phyloP scores from a whole-genome alignment of 1,140 invertebrate genomes.

The Stenopsyche tienmushanensis region DNA sequence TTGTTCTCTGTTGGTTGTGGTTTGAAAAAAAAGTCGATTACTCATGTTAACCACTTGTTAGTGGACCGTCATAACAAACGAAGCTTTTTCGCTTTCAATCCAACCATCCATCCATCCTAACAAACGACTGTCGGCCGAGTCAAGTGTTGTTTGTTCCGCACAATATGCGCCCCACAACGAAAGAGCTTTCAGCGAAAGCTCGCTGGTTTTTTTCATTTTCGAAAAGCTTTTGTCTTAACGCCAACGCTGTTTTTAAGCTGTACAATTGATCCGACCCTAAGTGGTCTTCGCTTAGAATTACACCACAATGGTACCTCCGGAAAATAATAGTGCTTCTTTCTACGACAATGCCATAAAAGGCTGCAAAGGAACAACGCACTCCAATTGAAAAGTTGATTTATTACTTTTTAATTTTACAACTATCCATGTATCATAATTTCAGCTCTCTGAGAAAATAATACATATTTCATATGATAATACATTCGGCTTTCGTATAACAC shows the following conservation, averaged over 20 bases:
- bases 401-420: too few species aligned
- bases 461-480: too few species aligned
- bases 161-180: slow-evolving; percentile 28
- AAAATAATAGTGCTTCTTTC: not conserved
- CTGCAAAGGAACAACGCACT: not conserved
- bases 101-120: slow-evolving; percentile 17
- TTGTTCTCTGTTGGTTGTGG: not conserved
- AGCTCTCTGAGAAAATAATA: too few species aligned
- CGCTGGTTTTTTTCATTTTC: slow-evolving; percentile 12
- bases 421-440: too few species aligned
- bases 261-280: slow-evolving; percentile 16
- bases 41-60: slow-evolving; percentile 30
- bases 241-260: slow-evolving; percentile 17
- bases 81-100: slow-evolving; percentile 11
- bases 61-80: slow-evolving; percentile 25
- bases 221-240: slow-evolving; percentile 35
- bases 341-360: not conserved
- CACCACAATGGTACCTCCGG: not conserved
- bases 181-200: slow-evolving; percentile 30
- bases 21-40: slow-evolving; percentile 6
- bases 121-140: slow-evolving; percentile 35
- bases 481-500: too few species aligned
- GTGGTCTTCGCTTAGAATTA: slow-evolving; percentile 1
- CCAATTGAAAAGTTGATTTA: too few species aligned
- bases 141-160: slow-evolving; percentile 34